Evolutionary conservation across 2,888 invertebrate genomes (phyloP), one percentile per base, ranked within the genome.

Genomic region (Sminthurides aquaticus): DNA sequence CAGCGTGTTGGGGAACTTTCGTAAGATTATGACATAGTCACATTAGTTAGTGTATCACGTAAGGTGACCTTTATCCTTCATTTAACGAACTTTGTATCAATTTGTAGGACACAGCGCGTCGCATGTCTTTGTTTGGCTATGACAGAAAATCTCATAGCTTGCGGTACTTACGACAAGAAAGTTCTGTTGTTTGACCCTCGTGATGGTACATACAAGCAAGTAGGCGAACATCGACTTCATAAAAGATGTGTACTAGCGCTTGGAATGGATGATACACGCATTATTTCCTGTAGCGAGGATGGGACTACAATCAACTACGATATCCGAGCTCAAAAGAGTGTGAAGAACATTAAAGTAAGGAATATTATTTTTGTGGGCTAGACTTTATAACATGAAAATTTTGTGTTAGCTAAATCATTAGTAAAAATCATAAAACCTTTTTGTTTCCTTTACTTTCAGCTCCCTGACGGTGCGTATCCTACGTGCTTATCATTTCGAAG

Each of bases 221-320:
- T 52, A 15, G 52, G 52, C 3, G 18, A 15, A 5, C 54, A 43
- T n/a, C 27, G 49, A 34, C 62, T 62, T 1, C 74, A 74, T 49
- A 68, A 67, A 24, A 69, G 65, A 25, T 65, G 71, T n/a, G 71
- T 73, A 0, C 49, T 74, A 15, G 66, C 69, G 27, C 60, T 74
- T 0, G 71, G 70, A 27, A 64, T 74, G 57, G 73, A 74, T 57
- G 66, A 69, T 24, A 70, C 64, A 24, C 63, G 66, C 18, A 63
- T 73, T n/a, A 68, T 74, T 25, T 66, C 70, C 1, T 70, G 72
- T 54, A 71, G 74, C 3, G 74, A 74, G 60, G 74, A 74, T 62
- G 72, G 72, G 0, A 56, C 52, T 18, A 57, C 62, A 3, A 61
- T 58, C 26, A 29, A 64, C 11, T 68, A 69, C 27, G 73, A 72